phyloP scores from a whole-genome alignment of 2,888 invertebrate genomes.

The Cynaeus angustus region DNA sequence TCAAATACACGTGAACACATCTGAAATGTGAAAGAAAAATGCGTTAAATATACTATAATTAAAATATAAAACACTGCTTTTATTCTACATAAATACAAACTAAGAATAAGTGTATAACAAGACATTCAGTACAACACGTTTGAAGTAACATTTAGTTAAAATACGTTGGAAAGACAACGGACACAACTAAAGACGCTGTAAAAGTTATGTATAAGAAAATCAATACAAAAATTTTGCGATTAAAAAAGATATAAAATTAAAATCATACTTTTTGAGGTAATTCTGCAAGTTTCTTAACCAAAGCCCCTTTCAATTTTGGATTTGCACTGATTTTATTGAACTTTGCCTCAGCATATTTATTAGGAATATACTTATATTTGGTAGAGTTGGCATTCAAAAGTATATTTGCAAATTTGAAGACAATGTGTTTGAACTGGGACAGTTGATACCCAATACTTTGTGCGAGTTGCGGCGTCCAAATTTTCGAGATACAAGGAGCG shows the following conservation, averaged over 20 bases:
- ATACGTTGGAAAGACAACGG: neutral
- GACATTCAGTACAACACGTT: no score
- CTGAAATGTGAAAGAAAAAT: no score
- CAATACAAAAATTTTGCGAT: neutral
- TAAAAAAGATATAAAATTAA: neutral
- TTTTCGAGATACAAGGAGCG: slow-evolving; percentile 68
- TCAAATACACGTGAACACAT: no score
- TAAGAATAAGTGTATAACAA: no score
- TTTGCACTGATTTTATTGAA: slow-evolving; percentile 79
- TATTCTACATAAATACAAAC: no score
- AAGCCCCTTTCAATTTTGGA: slow-evolving; percentile 75
- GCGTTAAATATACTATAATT: no score
- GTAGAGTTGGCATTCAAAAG: slow-evolving; percentile 80
- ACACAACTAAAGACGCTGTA: neutral
- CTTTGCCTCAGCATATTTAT: slow-evolving; percentile 78
- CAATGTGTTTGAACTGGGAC: slow-evolving; percentile 80
- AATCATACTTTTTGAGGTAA: slow-evolving; percentile 15
- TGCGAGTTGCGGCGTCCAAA: slow-evolving; percentile 84
- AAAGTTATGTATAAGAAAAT: slow-evolving; percentile 4
- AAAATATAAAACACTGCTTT: neutral
- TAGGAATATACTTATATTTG: slow-evolving; percentile 81
- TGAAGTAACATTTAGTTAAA: no score
- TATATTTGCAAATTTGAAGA: slow-evolving; percentile 80
- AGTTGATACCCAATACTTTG: slow-evolving; percentile 86
- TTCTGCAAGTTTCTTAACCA: slow-evolving; percentile 61